These are phyloP conservation scores for Xiphorhynchus erythropygius DNA, from an alignment of 2,797 vertebrate genomes.

Conservation along the genomic window DNA sequence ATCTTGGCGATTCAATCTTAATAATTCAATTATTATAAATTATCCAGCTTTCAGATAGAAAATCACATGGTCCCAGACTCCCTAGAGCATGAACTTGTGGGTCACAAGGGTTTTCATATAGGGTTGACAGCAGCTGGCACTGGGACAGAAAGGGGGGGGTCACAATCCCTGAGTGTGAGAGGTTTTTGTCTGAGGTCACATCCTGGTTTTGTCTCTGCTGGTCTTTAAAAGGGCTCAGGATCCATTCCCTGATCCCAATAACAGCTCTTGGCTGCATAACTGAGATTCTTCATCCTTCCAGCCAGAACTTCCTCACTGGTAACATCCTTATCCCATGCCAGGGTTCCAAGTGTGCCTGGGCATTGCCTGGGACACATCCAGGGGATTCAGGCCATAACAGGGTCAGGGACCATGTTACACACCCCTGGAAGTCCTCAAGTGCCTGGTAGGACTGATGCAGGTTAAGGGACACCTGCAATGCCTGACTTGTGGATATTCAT, in stretches of 20 bases:
- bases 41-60: neutral
- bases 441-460: neutral
- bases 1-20: neutral
- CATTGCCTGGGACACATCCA: neutral
- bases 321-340: neutral
- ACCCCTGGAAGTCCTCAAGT: neutral
- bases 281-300: neutral
- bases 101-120: fast-evolving
- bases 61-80: neutral
- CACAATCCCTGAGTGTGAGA: neutral
- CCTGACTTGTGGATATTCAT: neutral
- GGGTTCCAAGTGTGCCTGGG: neutral
- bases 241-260: neutral
- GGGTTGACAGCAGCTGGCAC: neutral
- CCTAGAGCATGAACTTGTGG: neutral
- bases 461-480: neutral
- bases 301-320: neutral
- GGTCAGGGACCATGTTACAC: fast-evolving
- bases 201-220: neutral
- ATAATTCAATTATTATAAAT: neutral
- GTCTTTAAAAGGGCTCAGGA: neutral
- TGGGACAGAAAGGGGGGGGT: neutral
- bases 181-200: neutral
- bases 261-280: neutral
- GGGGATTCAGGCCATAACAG: neutral